Evolutionary conservation across 2,888 invertebrate genomes (phyloP).

Genomic region (Deilephila elpenor): DNA sequence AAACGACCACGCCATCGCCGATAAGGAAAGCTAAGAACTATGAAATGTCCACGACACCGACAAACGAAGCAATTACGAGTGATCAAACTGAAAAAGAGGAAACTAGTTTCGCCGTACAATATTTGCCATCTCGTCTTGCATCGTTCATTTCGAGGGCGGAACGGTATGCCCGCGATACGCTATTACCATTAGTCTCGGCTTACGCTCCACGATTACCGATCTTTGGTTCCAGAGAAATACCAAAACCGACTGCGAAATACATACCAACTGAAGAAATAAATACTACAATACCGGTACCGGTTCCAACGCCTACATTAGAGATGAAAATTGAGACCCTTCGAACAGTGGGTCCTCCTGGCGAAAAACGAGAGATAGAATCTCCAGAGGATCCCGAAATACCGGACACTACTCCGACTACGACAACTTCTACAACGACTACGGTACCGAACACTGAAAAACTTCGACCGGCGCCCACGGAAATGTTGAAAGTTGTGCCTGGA

Average conservation of each 20-base stretch:
- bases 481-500: conserved; percentile 69
- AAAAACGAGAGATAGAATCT: conserved; percentile 69
- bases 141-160: conserved; percentile 93
- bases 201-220: conserved; percentile 90
- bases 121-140: conserved; percentile 90
- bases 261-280: conserved; percentile 84
- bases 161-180: conserved; percentile 90
- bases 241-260: conserved; percentile 84
- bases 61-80: conserved; percentile 65
- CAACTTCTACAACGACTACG: conserved; percentile 55
- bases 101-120: conserved; percentile 88
- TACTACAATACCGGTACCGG: conserved; percentile 65
- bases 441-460: conserved; percentile 61
- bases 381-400: conserved; percentile 76
- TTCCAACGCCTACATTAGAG: conserved; percentile 79
- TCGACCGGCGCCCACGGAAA: conserved; percentile 68
- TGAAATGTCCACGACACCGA: conserved; percentile 72
- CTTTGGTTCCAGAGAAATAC: conserved; percentile 77
- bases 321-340: conserved; percentile 80
- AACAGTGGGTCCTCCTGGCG: conserved; percentile 75
- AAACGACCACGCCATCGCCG: conserved; percentile 59
- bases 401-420: conserved; percentile 58
- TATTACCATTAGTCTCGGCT: conserved; percentile 90
- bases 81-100: conserved; percentile 70
- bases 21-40: conserved; percentile 76